A percentile compares a stretch with the other conserved stretches of the same genome.
Evolutionary conservation across 2,113 vertebrate species (phyloP).

Genomic region (Mystacornis crossleyi): DNA sequence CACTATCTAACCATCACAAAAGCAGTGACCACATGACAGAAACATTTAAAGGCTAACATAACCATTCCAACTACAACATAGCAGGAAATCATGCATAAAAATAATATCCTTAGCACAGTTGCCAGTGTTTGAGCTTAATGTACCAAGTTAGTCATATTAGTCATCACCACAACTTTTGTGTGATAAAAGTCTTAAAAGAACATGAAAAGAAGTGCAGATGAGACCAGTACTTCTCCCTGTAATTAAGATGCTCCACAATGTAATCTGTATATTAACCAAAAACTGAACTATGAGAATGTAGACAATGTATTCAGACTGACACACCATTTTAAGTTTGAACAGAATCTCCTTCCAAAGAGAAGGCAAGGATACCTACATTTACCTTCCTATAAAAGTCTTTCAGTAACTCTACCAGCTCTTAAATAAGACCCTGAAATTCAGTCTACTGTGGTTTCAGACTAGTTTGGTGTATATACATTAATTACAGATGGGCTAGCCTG

Average conservation of each 20-base stretch:
- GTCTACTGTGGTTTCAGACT: not conserved
- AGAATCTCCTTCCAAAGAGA: not conserved
- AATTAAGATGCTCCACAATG: not conserved
- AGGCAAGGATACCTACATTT: not conserved
- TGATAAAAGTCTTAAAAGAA: not conserved
- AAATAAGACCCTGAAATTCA: not conserved
- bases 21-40: not conserved
- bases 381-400: not conserved
- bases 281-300: not conserved
- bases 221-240: not conserved
- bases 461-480: not conserved
- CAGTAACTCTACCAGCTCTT: not conserved
- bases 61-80: not conserved
- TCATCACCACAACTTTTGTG: not conserved
- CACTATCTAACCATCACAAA: not conserved
- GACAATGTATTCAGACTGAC: not conserved
- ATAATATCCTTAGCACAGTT: not conserved
- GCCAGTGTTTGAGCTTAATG: not conserved
- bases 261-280: not conserved
- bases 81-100: not conserved
- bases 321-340: not conserved
- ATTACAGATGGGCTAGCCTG: not conserved
- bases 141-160: not conserved
- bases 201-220: not conserved
- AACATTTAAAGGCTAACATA: not conserved